Evolutionary conservation across 2,888 invertebrate species (phyloP).

Genomic region (Dusona sp.): DNA sequence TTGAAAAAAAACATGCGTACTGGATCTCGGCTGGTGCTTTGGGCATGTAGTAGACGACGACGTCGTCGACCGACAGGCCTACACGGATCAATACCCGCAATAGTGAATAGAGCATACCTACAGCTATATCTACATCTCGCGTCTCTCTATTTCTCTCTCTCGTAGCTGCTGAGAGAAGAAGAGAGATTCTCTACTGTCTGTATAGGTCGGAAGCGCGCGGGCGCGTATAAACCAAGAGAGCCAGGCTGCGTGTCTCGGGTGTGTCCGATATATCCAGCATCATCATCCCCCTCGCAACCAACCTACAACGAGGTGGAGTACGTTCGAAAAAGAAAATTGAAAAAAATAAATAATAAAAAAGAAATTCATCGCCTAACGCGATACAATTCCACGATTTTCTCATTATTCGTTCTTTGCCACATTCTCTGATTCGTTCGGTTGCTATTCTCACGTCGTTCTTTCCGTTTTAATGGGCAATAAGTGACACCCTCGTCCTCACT

Average conservation of each 20-base stretch:
- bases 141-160: constrained; percentile 33
- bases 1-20: constrained; percentile 21
- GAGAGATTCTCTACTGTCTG: constrained; percentile 27
- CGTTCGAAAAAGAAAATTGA: constrained; percentile 28
- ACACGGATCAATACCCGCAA: constrained; percentile 81
- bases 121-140: constrained; percentile 40
- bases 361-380: constrained; percentile 28
- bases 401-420: constrained; percentile 39
- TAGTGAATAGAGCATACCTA: constrained; percentile 65
- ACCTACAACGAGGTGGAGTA: constrained; percentile 22
- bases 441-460: constrained; percentile 33
- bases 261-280: constrained; percentile 79
- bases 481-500: background rate
- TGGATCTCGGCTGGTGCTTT: constrained; percentile 45
- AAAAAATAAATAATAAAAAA: background rate
- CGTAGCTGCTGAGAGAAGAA: constrained; percentile 29
- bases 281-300: constrained; percentile 54
- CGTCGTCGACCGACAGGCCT: constrained; percentile 61
- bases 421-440: constrained; percentile 35
- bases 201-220: constrained; percentile 44
- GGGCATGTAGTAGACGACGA: constrained; percentile 44
- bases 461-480: constrained; percentile 47
- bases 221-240: constrained; percentile 51
- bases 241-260: constrained; percentile 75
- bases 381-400: constrained; percentile 54